These are phyloP conservation scores for Thermophis baileyi DNA, from an alignment of 2,113 vertebrate genomes.

Conservation along the genomic window DNA sequence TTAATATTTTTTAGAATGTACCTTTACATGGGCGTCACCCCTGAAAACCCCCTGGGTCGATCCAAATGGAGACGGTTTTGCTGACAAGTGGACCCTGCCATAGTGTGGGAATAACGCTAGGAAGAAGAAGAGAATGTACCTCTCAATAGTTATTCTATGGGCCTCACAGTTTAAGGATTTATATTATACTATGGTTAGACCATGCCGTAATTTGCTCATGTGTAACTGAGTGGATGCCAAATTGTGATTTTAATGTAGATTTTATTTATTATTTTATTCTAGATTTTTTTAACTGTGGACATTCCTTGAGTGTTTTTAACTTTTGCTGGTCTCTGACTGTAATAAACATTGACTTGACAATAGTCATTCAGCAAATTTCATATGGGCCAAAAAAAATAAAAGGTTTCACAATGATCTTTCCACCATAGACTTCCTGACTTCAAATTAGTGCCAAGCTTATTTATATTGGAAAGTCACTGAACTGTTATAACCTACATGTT, in stretches of 20 bases:
- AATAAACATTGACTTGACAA: background rate
- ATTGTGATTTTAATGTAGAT: background rate
- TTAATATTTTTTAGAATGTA: background rate
- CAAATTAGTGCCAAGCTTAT: background rate
- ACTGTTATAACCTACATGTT: background rate
- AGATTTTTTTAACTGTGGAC: background rate
- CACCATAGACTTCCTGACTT: background rate
- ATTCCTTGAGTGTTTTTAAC: background rate
- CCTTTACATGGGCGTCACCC: background rate
- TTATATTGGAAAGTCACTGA: background rate
- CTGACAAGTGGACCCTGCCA: background rate
- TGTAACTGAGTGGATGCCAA: background rate
- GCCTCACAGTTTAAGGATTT: background rate
- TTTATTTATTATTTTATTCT: background rate
- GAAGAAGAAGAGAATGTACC: background rate
- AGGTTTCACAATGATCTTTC: background rate
- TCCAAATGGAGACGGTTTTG: background rate
- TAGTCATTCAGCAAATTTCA: background rate
- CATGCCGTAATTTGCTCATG: background rate
- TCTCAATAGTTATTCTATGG: background rate
- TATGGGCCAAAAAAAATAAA: background rate
- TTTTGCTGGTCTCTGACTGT: background rate
- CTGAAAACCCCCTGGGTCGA: background rate
- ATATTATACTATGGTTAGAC: background rate
- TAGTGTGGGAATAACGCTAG: background rate